phyloP scores from a whole-genome alignment of 2,113 vertebrate species.

The Mastomys coucha region DNA sequence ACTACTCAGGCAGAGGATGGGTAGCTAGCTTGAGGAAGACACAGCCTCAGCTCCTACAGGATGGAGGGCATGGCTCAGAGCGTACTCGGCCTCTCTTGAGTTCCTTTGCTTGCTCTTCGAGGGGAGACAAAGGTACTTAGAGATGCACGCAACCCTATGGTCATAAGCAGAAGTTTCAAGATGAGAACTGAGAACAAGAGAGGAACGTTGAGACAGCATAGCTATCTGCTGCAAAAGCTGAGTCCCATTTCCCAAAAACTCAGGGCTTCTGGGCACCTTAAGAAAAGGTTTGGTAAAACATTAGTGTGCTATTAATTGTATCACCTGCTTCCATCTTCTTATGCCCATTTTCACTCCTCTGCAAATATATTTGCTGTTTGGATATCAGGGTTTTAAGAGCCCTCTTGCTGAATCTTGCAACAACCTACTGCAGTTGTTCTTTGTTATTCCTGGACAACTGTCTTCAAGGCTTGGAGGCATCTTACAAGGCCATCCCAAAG shows the following conservation, averaged over 20 bases:
- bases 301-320: slow-evolving; percentile 11
- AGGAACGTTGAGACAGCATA: background rate
- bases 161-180: background rate
- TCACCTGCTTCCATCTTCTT: background rate
- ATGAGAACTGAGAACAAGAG: background rate
- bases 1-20: background rate
- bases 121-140: slow-evolving; percentile 51
- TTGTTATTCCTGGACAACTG: slow-evolving; percentile 66
- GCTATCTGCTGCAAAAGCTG: background rate
- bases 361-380: background rate
- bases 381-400: slow-evolving; percentile 38
- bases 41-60: background rate
- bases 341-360: background rate
- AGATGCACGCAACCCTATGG: background rate
- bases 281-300: slow-evolving; percentile 58
- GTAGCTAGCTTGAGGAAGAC: background rate
- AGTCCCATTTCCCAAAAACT: slow-evolving; percentile 68
- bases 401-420: slow-evolving; percentile 51
- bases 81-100: background rate
- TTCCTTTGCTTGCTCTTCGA: background rate
- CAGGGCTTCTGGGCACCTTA: slow-evolving; percentile 2
- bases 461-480: background rate
- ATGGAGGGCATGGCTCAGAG: background rate
- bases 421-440: slow-evolving; percentile 26
- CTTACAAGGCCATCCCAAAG: slow-evolving; percentile 26